Evolutionary conservation across 1,140 invertebrate genomes (phyloP).

Genomic region (Sminthurinus signatus): DNA sequence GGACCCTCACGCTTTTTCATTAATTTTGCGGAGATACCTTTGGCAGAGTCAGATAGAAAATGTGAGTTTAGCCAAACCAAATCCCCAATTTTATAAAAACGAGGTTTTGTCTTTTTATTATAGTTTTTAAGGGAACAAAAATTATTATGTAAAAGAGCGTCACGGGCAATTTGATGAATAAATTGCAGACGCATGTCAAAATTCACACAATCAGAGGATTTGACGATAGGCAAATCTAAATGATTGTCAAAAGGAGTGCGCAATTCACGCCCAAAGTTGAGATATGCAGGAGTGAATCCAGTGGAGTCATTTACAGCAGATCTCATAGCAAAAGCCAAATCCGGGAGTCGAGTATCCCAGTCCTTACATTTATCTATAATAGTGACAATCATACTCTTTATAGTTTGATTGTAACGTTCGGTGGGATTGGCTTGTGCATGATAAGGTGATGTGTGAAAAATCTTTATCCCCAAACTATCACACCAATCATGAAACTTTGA

Average conservation of each 20-base stretch:
- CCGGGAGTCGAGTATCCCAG: conserved; percentile 44
- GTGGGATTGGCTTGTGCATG: conserved; percentile 34
- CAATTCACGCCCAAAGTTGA: conserved; percentile 46
- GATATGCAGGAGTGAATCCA: conserved; percentile 44
- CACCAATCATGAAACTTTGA: conserved; percentile 15
- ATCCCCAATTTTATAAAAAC: conserved; percentile 15
- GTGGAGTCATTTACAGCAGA: conserved; percentile 44
- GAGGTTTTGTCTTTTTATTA: background rate
- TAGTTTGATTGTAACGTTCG: conserved; percentile 31
- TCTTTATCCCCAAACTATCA: conserved; percentile 2
- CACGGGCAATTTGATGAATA: conserved; percentile 4
- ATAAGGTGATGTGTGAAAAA: conserved; percentile 31
- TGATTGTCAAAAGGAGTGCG: conserved; percentile 24
- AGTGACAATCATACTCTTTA: conserved; percentile 41
- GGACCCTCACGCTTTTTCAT: conserved; percentile 15
- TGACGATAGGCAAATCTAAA: background rate
- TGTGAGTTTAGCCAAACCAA: conserved; percentile 11
- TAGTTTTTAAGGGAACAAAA: conserved; percentile 9
- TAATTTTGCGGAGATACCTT: conserved; percentile 3
- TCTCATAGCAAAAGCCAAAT: conserved; percentile 47
- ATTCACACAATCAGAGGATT: background rate
- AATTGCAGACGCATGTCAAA: background rate
- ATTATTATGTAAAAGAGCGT: background rate
- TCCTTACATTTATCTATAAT: conserved; percentile 8
- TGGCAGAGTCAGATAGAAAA: conserved; percentile 14